Conservation (phyloP, 2,113 vertebrate species). For the Tapirus terrestris region DNA sequence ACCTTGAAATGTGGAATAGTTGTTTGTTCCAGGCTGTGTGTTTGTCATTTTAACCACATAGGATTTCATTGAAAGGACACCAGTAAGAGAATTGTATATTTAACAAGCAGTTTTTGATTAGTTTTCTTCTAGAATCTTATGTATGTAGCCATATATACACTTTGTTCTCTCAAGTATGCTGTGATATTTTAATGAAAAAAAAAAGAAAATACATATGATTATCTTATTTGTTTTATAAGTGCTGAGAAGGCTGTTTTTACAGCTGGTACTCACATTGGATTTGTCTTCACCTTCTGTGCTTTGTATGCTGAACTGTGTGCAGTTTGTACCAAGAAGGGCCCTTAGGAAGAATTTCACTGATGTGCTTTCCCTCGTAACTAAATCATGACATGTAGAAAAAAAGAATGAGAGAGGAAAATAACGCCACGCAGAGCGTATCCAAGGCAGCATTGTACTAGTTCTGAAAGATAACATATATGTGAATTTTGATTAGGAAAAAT, state of each 20-base stretch:
- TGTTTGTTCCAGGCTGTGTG: neutral
- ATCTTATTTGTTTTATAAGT: slow-evolving; percentile 30
- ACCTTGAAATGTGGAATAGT: slow-evolving; percentile 67
- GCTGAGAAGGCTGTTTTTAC: slow-evolving; percentile 67
- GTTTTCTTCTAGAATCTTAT: slow-evolving; percentile 72
- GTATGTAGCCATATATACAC: slow-evolving; percentile 38
- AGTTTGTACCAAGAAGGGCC: neutral
- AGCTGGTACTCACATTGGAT: slow-evolving; percentile 49
- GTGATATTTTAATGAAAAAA: slow-evolving; percentile 68
- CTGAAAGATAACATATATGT: neutral
- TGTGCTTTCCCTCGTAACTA: neutral
- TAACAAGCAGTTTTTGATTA: slow-evolving; percentile 71
- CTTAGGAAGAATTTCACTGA: neutral
- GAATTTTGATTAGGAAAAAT: slow-evolving; percentile 6
- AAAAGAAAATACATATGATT: slow-evolving; percentile 10
- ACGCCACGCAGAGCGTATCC: neutral
- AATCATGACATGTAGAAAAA: neutral
- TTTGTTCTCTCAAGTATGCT: slow-evolving; percentile 69
- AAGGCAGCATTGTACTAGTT: neutral
- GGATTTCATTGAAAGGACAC: slow-evolving; percentile 69
- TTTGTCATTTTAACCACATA: slow-evolving; percentile 67
- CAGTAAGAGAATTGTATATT: slow-evolving; percentile 59
- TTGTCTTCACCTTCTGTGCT: neutral
- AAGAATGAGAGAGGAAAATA: neutral
- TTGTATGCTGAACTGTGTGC: neutral